phyloP scores from a whole-genome alignment of 2,113 vertebrate genomes.

The Dasyprocta punctata region DNA sequence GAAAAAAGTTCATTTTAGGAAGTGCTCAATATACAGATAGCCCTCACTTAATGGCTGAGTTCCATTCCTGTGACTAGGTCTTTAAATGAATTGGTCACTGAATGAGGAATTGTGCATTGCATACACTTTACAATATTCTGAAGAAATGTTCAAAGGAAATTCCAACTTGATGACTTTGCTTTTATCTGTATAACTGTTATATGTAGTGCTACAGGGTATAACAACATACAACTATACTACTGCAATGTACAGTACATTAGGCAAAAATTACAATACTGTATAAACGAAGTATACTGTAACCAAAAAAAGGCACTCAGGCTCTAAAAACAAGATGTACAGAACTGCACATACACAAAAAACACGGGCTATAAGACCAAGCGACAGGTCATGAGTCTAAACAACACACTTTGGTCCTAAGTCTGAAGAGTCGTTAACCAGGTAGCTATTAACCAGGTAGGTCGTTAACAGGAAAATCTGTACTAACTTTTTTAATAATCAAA shows the following conservation, averaged over 20 bases:
- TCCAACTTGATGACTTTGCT: neutral
- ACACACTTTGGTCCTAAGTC: neutral
- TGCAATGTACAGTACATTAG: neutral
- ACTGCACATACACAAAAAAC: neutral
- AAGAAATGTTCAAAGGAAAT: neutral
- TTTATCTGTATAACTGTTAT: neutral
- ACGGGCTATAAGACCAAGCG: neutral
- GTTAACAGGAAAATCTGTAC: neutral
- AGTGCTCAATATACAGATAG: neutral
- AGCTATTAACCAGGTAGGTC: neutral
- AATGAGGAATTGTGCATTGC: neutral
- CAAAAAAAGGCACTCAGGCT: neutral
- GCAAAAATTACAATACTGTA: neutral
- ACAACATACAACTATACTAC: neutral
- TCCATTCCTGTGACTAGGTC: neutral
- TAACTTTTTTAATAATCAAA: neutral
- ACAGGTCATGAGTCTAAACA: neutral
- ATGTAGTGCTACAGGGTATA: neutral
- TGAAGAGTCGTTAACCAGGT: neutral
- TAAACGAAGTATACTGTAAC: neutral
- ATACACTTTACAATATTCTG: neutral
- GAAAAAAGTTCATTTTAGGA: neutral
- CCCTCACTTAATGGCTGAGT: neutral
- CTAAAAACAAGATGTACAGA: neutral
- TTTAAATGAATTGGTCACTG: neutral